Base-by-base conservation (phyloP, 2,888 invertebrate species). In the Xestia xanthographa region DNA sequence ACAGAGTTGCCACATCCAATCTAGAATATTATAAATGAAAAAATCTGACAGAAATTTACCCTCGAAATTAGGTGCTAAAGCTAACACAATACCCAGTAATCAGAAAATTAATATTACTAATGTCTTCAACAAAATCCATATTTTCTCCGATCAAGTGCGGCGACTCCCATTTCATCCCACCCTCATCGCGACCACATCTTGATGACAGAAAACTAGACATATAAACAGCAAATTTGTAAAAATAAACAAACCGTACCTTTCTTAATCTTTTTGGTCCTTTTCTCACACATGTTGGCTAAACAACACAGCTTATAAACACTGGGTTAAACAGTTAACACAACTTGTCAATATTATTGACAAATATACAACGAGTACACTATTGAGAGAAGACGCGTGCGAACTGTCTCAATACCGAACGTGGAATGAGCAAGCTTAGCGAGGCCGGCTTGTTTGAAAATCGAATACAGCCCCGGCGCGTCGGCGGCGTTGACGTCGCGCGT, bases 261-360 rank as follows among this genome's bases (percentile, higher is more conserved):
- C 77, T 93, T 94, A 29, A 93, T 90, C 86, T 94, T 94, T 78
- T 92, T 93, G 62, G 86, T 90, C 84, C 94, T 92, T 90, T 94
- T 95, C 84, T 95, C 94, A 92, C 95, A 95, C 95, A 95, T 95
- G 66, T 85, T 92, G 85, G 62, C 70, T 80, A 87, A 78, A 83
- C 79, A 82, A 86, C 90, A 91, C 93, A 93, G 89, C 73, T 88
- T 90, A 82, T 83, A 86, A 88, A 87, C 92, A 92, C 91, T 88
- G 83, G 77, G 71, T 80, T 75, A 77, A 81, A 78, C 85, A 88
- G 75, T 81, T 82, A 81, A 79, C 85, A 89, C 82, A 79, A 77
- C 77, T 72, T 85, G 81, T 85, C 83, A 88, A 77, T 77, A 68
- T 63, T 85, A 72, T 80, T 75, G 75, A 81, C 85, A 79, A 81